Conservation (phyloP, 1,140 invertebrate species). For the Eupeodes corollae region DNA sequence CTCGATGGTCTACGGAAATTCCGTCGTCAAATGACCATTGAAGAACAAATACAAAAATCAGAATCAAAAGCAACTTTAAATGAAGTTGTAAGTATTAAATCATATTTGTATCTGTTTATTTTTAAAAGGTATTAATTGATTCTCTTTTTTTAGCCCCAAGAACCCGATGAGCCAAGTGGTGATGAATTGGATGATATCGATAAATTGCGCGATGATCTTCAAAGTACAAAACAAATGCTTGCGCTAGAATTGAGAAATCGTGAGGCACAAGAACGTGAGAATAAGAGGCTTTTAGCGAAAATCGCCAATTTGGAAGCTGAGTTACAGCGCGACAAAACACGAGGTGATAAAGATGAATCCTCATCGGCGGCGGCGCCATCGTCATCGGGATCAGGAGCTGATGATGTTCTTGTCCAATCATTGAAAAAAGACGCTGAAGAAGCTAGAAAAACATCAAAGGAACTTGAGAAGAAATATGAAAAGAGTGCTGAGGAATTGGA, state of each 20-base stretch:
- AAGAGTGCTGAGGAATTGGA: constrained; percentile 63
- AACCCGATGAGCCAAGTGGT: constrained; percentile 44
- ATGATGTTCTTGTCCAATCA: constrained; percentile 48
- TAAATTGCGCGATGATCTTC: constrained; percentile 78
- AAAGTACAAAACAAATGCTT: constrained; percentile 81
- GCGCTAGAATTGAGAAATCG: constrained; percentile 76
- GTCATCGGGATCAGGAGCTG: constrained; percentile 30
- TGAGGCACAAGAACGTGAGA: constrained; percentile 73
- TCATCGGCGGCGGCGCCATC: constrained; percentile 29
- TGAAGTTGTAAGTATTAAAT: constrained; percentile 13
- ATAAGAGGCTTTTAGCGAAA: constrained; percentile 65
- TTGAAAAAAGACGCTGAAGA: constrained; percentile 65
- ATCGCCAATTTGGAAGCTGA: constrained; percentile 69
- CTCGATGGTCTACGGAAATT: constrained; percentile 75
- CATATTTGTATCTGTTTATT: neutral
- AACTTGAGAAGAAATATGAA: constrained; percentile 67
- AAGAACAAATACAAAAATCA: constrained; percentile 74
- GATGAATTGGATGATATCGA: constrained; percentile 84
- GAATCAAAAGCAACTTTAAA: constrained; percentile 48
- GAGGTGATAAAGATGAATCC: constrained; percentile 48
- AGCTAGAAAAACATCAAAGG: constrained; percentile 63
- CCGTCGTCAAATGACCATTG: constrained; percentile 74
- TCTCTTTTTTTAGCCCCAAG: neutral
- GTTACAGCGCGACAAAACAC: constrained; percentile 51
- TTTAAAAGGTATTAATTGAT: neutral